These are phyloP conservation scores for Drosophila pectinifera DNA, from an alignment of 1,140 invertebrate genomes.

Conservation along the genomic window DNA sequence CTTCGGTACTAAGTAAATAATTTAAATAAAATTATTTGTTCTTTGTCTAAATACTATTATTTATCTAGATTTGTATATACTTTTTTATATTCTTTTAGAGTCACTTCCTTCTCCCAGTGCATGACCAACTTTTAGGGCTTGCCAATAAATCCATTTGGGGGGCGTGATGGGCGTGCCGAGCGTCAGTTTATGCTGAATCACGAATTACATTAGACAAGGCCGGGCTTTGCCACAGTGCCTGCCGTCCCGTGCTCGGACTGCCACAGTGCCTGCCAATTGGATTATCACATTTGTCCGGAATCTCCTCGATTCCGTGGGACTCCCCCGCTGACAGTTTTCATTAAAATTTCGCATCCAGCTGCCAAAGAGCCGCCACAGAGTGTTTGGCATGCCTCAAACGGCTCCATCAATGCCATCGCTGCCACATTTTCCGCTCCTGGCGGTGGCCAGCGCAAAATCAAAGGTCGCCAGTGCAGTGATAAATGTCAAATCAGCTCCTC, in stretches of 20 bases:
- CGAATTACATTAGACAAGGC: conserved; percentile 78
- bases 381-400: conserved; percentile 62
- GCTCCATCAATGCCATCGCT: conserved; percentile 70
- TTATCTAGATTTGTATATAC: background rate
- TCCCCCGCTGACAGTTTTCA: conserved; percentile 60
- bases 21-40: background rate
- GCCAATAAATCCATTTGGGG: conserved; percentile 64
- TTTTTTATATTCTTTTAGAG: too few relatives aligned
- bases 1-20: background rate
- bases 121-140: conserved; percentile 18
- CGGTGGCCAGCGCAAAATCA: conserved; percentile 37
- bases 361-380: conserved; percentile 20
- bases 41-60: background rate
- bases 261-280: conserved; percentile 66
- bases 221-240: conserved; percentile 40
- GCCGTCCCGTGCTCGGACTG: conserved; percentile 1
- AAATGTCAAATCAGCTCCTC: conserved; percentile 76
- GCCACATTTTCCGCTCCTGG: conserved; percentile 6
- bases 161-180: conserved; percentile 23
- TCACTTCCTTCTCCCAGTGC: conserved; percentile 1
- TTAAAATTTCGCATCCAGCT: conserved; percentile 66
- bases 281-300: conserved; percentile 64
- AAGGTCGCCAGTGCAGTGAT: conserved; percentile 71
- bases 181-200: conserved; percentile 80
- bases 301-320: conserved; percentile 13